Evolutionary conservation across 2,113 vertebrate species (phyloP), one percentile per base, ranked within the genome.

Genomic region (Neotoma lepida): DNA sequence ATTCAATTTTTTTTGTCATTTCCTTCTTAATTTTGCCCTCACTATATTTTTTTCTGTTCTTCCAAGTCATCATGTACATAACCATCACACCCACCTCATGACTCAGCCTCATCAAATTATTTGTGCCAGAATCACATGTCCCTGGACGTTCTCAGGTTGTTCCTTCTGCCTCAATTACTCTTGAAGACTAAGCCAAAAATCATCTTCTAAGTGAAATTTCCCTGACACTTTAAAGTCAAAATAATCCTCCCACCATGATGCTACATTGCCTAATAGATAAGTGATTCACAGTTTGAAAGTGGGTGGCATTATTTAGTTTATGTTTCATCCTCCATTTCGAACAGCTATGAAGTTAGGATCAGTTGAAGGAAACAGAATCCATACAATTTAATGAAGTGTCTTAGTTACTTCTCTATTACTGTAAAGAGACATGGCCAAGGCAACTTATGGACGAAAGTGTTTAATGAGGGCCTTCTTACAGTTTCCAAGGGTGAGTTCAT

Each of bases 101-200:
- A 84, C 86, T 90, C 18, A 93, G 56, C 22, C n/a, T 71, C 51
- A 95, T 33, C 33, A 88, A 96, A 56, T 71, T 90, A 76, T 68
- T 71, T 89, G 17, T 81, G 44, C 20, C 64, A 88, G 89, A 94
- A 90, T 94, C 58, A 82, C 30, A 20, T 39, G 2, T 71, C 39
- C 63, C 63, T 89, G 64, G 26, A 88, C 71, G 63, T 86, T 74
- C 28, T 81, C 64, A 88, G n/a, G 44, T 54, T 88, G 33, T 73
- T 54, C n/a, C 39, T 17, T 91, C 54, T 61, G 54, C 1, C 33
- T 63, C 33, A 88, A 76, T 54, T 74, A 81, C 76, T 26, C 4
- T 80, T 87, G 51, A 81, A 49, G 24, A 88, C 9, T 86, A 10
- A 4, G 22, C 71, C 73, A 56, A 90, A 95, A 86, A 66, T 92